phyloP scores from a whole-genome alignment of 53 echinoderm and acorn worm species.

The Patiria pectinifera region DNA sequence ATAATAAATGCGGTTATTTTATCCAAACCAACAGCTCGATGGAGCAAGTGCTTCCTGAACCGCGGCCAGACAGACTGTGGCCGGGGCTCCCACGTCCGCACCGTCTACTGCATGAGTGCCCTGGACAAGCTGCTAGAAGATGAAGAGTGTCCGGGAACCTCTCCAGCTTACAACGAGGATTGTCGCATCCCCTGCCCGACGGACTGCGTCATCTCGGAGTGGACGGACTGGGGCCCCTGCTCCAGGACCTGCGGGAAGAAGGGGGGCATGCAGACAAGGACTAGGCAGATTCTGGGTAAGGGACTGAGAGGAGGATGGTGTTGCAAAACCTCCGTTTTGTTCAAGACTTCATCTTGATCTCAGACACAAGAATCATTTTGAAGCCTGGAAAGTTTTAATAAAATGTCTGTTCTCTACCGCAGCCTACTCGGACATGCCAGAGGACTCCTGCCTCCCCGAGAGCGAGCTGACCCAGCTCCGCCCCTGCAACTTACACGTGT shows the following conservation, averaged over 20 bases:
- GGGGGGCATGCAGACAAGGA: constrained; percentile 81
- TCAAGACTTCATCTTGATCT: too few relatives aligned
- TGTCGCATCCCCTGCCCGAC: constrained; percentile 88
- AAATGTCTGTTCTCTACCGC: background rate
- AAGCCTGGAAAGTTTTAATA: background rate
- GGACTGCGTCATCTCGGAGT: constrained; percentile 94
- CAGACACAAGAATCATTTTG: too few relatives aligned
- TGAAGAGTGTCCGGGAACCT: constrained; percentile 57
- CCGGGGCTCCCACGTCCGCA: constrained; percentile 71
- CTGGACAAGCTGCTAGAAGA: constrained; percentile 66
- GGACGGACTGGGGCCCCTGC: constrained; percentile 87
- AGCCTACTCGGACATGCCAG: constrained; percentile 75
- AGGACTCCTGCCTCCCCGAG: constrained; percentile 76
- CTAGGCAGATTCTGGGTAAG: constrained; percentile 86
- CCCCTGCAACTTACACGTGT: constrained; percentile 81
- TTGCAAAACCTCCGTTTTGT: too few relatives aligned
- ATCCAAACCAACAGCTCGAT: constrained; percentile 65
- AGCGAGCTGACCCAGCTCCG: constrained; percentile 77
- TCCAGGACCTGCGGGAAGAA: constrained; percentile 88
- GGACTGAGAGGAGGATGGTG: background rate
- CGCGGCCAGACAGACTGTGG: constrained; percentile 75
- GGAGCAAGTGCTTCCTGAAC: constrained; percentile 84
- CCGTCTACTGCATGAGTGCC: constrained; percentile 91
- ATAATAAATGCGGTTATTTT: background rate
- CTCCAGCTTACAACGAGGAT: constrained; percentile 56